Evolutionary conservation across 35 echinoderm and acorn worm species (phyloP).

Genomic region (Ptychodera flava): DNA sequence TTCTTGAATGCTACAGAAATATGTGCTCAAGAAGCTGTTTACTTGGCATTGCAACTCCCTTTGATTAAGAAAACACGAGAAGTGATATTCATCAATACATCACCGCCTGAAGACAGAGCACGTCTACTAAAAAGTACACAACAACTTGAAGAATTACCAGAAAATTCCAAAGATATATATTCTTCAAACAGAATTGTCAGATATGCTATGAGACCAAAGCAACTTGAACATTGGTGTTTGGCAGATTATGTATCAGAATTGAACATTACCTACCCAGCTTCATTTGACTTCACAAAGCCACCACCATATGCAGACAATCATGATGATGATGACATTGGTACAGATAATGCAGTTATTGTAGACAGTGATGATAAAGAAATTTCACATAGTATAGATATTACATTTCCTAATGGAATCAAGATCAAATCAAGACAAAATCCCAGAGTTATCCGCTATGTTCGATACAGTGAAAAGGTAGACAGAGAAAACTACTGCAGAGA

Average conservation of each 20-base stretch:
- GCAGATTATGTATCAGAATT: constrained; percentile 47
- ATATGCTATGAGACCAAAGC: constrained; percentile 34
- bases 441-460: constrained; percentile 28
- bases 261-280: background rate
- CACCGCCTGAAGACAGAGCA: constrained; percentile 28
- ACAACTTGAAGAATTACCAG: constrained; percentile 39
- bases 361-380: background rate
- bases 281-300: background rate
- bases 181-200: constrained; percentile 15
- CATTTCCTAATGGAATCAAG: constrained; percentile 10
- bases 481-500: constrained; percentile 47
- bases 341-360: background rate
- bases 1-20: constrained; percentile 61
- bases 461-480: constrained; percentile 12
- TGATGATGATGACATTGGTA: background rate
- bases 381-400: constrained; percentile 9
- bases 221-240: constrained; percentile 45
- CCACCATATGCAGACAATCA: background rate
- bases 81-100: constrained; percentile 67
- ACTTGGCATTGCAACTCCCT: constrained; percentile 44
- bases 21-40: constrained; percentile 65
- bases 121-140: constrained; percentile 28
- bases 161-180: constrained; percentile 43
- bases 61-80: constrained; percentile 35
- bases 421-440: constrained; percentile 16